Evolutionary conservation across 2,797 vertebrate species (phyloP).

Genomic region (Menidia menidia): DNA sequence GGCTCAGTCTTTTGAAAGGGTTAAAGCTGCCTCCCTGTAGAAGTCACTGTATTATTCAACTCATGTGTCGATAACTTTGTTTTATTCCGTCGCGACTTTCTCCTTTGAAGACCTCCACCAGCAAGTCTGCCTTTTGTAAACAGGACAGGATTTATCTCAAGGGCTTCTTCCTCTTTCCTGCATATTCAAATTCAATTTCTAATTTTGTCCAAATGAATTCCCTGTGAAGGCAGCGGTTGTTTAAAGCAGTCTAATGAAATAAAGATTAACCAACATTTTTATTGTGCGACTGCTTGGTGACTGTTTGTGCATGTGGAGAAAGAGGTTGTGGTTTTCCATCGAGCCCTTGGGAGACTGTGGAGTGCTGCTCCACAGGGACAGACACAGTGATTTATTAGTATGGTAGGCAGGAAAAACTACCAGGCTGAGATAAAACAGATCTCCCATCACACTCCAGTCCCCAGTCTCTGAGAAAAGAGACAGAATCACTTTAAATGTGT

Average conservation of each 20-base stretch:
- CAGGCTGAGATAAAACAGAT: constrained; percentile 70
- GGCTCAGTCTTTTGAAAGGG: constrained; percentile 62
- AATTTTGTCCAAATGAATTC: constrained; percentile 71
- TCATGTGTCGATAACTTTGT: constrained; percentile 58
- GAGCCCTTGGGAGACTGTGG: constrained; percentile 66
- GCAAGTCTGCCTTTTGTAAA: constrained; percentile 53
- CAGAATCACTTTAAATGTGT: constrained; percentile 5
- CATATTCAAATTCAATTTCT: constrained; percentile 75
- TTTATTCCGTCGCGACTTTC: constrained; percentile 48
- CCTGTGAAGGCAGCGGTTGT: constrained; percentile 59
- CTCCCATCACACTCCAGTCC: constrained; percentile 51
- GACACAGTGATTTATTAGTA: constrained; percentile 74
- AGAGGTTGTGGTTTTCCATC: constrained; percentile 69
- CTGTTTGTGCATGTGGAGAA: constrained; percentile 40
- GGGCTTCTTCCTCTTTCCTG: constrained; percentile 60
- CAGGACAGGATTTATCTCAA: constrained; percentile 59
- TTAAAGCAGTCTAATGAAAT: constrained; percentile 71
- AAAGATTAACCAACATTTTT: constrained; percentile 68
- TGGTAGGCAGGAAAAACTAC: constrained; percentile 56
- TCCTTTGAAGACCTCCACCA: constrained; percentile 49
- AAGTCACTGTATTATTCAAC: constrained; percentile 50
- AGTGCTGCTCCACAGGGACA: constrained; percentile 63
- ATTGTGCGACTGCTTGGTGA: constrained; percentile 56
- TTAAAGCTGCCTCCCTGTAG: constrained; percentile 37
- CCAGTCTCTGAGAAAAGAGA: constrained; percentile 20